Conservation (phyloP, 2,113 vertebrate species). For the Corydoras maculifer region DNA sequence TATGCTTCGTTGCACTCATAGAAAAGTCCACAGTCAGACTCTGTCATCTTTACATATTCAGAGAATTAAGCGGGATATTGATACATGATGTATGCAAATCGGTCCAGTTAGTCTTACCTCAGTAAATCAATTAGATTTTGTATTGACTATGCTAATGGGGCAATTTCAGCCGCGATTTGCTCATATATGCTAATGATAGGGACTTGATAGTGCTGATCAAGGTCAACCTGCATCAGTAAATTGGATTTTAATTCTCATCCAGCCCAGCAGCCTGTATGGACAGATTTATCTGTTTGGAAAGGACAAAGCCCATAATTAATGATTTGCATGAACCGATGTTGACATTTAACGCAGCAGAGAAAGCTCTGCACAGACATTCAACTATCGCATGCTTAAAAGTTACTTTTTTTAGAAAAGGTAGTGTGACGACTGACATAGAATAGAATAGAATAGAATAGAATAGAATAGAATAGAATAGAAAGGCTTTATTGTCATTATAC, state of each 20-base stretch:
- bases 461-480: too few species aligned
- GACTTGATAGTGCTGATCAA: slow-evolving; percentile 23
- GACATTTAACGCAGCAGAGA: slow-evolving; percentile 10
- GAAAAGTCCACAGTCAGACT: slow-evolving; percentile 14
- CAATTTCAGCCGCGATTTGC: slow-evolving; percentile 9
- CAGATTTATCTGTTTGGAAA: slow-evolving; percentile 39
- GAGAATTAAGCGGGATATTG: slow-evolving; percentile 4
- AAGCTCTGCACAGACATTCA: slow-evolving; percentile 14
- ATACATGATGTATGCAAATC: slow-evolving; percentile 19
- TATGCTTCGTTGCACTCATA: slow-evolving; percentile 18
- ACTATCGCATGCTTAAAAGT: too few species aligned
- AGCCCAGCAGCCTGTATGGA: slow-evolving; percentile 26
- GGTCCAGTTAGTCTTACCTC: neutral
- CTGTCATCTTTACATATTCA: slow-evolving; percentile 11
- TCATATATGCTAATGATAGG: slow-evolving; percentile 16
- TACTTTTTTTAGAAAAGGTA: too few species aligned
- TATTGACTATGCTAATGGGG: slow-evolving; percentile 13
- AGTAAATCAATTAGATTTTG: neutral
- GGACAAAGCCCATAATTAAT: slow-evolving; percentile 39
- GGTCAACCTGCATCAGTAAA: slow-evolving; percentile 28
- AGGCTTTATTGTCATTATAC: too few species aligned
- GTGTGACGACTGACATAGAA: too few species aligned
- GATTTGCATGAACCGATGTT: slow-evolving; percentile 25
- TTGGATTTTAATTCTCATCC: slow-evolving; percentile 35
- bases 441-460: too few species aligned